A percentile compares a stretch with the other conserved stretches of the same genome.
phyloP scores from a whole-genome alignment of 2,113 vertebrate genomes.

The Tyrannus savana region DNA sequence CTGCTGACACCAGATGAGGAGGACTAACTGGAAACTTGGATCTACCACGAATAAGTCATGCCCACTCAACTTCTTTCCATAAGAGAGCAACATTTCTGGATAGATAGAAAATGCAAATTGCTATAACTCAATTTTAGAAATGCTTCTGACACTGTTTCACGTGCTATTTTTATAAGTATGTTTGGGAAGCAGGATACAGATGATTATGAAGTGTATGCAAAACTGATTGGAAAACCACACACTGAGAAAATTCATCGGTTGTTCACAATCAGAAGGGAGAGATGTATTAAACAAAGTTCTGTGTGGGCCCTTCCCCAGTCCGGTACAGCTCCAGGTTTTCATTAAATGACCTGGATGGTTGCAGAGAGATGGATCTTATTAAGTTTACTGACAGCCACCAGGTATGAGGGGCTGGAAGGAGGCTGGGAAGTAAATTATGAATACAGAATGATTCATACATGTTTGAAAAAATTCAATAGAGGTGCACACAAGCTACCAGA shows the following conservation, averaged over 20 bases:
- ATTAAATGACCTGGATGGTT: neutral
- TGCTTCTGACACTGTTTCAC: neutral
- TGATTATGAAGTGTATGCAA: slow-evolving; percentile 49
- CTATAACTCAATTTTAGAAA: neutral
- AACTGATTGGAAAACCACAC: slow-evolving; percentile 57
- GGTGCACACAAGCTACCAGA: neutral
- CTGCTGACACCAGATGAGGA: neutral
- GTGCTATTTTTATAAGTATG: slow-evolving; percentile 4
- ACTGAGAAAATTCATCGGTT: slow-evolving; percentile 41
- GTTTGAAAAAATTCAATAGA: neutral
- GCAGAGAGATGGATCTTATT: neutral
- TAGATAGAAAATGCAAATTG: neutral
- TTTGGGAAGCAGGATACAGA: slow-evolving; percentile 54
- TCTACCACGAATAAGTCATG: neutral
- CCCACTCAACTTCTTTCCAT: neutral
- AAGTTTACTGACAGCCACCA: neutral
- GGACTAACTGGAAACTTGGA: neutral
- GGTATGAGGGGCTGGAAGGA: neutral
- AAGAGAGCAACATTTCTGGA: neutral
- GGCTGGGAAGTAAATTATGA: neutral
- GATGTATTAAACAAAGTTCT: neutral
- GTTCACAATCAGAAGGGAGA: slow-evolving; percentile 2
- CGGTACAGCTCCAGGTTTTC: neutral
- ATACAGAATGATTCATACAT: neutral
- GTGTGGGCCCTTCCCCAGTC: neutral